Base-by-base conservation (phyloP, 1,140 invertebrate species). In the Alviniconcha marisindica region DNA sequence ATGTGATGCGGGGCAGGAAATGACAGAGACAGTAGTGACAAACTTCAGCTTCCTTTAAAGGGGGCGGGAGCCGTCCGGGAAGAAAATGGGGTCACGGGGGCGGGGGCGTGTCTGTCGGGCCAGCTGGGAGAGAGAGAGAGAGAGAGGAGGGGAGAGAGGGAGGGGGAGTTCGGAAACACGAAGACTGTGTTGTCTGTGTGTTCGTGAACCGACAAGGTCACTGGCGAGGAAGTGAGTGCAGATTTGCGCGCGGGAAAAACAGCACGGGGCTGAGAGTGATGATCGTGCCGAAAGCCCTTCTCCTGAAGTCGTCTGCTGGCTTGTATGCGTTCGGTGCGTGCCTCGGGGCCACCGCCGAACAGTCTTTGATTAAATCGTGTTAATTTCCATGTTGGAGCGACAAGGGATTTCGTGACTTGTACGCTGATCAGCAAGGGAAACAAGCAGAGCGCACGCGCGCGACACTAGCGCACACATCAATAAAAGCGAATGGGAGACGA, bases 361-460 rank as follows among this genome's bases (percentile, higher is more conserved):
- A 63, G 77, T 54, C 60, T 80, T 80, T 80, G 77, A 80, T 80
- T 80, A 80, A 80, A 80, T 80, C 77, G 77, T 80, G 77, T 66
- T 80, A 66, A 80, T 80, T 80, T 79, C 56, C 77, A 80, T 40
- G 36, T 60, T 60, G 24, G 77, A 40, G 33, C 56, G 38, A 28
- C 56, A 15, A 24, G n/a, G 33, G 77, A 36, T 56, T 69, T 54
- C 77, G 77, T 80, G 77, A 80, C 77, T 80, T 33, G 56, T 54
- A 1, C 76, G 44, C 76, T n/a, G 76, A 76, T 76, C 73, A 76
- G 69, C 73, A 28, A 56, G 36, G 54, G 56, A 80, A 80, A 80
- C 77, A 56, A 56, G 36, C 31, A 60, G 28, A 36, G 77, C 77
- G 56, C 77, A 80, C 77, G 77, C 77, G 33, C 31, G 18, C 56